Base-by-base conservation (phyloP, 2,113 vertebrate species). In the Edolisoma coerulescens region DNA sequence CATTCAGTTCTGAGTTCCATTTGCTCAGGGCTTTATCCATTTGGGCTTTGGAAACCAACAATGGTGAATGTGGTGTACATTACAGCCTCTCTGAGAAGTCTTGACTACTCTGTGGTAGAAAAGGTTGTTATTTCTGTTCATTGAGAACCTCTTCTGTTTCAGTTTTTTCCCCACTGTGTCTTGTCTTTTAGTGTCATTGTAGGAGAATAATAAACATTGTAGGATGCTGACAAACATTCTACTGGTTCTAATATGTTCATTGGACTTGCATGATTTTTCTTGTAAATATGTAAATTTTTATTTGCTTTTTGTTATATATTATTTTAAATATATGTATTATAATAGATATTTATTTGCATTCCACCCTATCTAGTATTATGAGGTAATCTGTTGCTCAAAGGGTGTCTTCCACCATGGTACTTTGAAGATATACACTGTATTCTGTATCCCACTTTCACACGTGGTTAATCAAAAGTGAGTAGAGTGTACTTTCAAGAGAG, bases 171-270 rank as follows among this genome's bases (percentile, higher is more conserved):
- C 19, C 15, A 27, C 37, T 50, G n/a, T 47, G 5, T 52, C 49
- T 73, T 64, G 26, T n/a, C 21, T 57, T 65, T 23, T 33, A 60
- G 18, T 71, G 50, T 19, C 8, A 24, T 28, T 79, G 8, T 47
- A 73, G 41, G 15, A 52, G 23, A 79, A 21, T 47, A 75, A 45
- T 32, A 60, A 89, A 45, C 5, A 9, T 49, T n/a, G 24, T 13
- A 73, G 49, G 8, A 52, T 81, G 35, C 28, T 81, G 19, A 39
- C 23, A 79, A 75, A 44, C 56, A 15, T 67, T 87, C 23, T 74
- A 0, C 16, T 3, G 0, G 5, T 76, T 76, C 44, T 64, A 35
- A 4, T 41, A 69, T 2, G 0, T 90, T 32, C 12, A 13, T 41
- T 84, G 59, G 11, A 61, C 22, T 61, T 53, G 14, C 5, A 19